A percentile compares a stretch with the other conserved stretches of the same genome.
These are phyloP conservation scores for Steinernema scapterisci DNA, from an alignment of 2,888 invertebrate genomes.

Conservation along the genomic window DNA sequence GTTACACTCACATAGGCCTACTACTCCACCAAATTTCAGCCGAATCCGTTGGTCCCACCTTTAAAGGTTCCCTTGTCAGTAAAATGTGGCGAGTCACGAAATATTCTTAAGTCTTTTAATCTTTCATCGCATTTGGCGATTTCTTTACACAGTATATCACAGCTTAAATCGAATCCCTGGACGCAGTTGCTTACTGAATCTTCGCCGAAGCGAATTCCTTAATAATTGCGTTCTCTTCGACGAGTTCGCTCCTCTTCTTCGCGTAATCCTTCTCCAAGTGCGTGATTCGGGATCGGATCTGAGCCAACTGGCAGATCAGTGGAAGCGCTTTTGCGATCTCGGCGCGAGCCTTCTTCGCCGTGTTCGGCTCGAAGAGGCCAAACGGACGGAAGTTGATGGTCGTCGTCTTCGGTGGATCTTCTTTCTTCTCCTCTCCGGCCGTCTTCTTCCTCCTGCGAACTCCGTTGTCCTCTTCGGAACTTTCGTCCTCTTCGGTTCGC, in stretches of 20 bases:
- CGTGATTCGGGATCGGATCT: conserved; percentile 34
- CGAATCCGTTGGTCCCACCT: too few species aligned
- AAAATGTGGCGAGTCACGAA: too few species aligned
- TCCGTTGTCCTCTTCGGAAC: background rate
- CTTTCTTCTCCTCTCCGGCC: background rate
- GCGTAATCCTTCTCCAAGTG: conserved; percentile 28
- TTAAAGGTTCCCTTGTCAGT: too few species aligned
- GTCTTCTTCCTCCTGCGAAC: background rate
- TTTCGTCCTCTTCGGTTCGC: background rate
- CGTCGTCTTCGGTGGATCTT: background rate
- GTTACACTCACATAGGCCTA: background rate
- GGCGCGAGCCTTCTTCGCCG: conserved; percentile 43
- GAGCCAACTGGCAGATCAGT: conserved; percentile 41
- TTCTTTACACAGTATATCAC: background rate
- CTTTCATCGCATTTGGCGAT: too few species aligned
- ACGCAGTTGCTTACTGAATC: background rate
- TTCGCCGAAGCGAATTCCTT: background rate
- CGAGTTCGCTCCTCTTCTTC: background rate
- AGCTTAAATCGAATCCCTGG: background rate
- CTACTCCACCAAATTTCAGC: too few species aligned
- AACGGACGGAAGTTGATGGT: conserved; percentile 39
- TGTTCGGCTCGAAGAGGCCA: conserved; percentile 45
- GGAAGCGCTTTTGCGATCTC: conserved; percentile 38
- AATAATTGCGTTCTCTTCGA: background rate
- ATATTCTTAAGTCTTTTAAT: too few species aligned